These are phyloP conservation scores for Cottoperca gobio DNA, from an alignment of 2,797 vertebrate species.

Conservation along the genomic window DNA sequence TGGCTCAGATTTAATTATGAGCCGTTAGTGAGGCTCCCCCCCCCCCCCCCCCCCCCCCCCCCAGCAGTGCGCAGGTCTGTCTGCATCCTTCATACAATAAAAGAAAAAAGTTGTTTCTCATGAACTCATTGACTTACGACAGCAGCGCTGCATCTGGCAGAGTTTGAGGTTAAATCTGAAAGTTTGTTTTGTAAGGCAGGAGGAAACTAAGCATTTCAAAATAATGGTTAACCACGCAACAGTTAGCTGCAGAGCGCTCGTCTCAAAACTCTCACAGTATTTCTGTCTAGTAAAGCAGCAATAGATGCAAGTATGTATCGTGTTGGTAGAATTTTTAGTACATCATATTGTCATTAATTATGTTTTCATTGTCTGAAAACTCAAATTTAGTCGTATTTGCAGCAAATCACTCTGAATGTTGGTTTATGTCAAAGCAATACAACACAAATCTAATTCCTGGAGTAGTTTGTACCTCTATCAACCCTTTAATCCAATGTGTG, in stretches of 20 bases:
- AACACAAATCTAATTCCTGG: not conserved
- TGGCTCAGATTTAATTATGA: not conserved
- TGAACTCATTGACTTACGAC: slow-evolving; percentile 42
- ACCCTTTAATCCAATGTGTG: slow-evolving; percentile 5
- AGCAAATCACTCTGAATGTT: no score
- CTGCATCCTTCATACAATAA: not conserved
- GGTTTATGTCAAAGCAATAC: no score
- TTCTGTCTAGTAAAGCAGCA: not conserved
- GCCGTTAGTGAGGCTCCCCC: not conserved
- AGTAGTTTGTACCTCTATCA: not conserved
- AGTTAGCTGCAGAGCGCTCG: not conserved
- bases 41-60: no score
- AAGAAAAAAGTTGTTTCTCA: not conserved
- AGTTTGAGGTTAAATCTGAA: slow-evolving; percentile 59
- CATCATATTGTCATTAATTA: no score
- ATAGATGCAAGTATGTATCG: no score
- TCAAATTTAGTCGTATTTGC: no score
- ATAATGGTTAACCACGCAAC: slow-evolving; percentile 53
- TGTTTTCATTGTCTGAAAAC: no score
- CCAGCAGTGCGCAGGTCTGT: not conserved
- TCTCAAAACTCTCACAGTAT: not conserved
- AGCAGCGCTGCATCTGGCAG: not conserved
- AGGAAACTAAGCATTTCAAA: slow-evolving; percentile 50
- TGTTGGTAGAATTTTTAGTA: not conserved
- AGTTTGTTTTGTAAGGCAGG: slow-evolving; percentile 23